Evolutionary conservation across 2,113 vertebrate genomes (phyloP).

Genomic region (Tylochromis polylepis): DNA sequence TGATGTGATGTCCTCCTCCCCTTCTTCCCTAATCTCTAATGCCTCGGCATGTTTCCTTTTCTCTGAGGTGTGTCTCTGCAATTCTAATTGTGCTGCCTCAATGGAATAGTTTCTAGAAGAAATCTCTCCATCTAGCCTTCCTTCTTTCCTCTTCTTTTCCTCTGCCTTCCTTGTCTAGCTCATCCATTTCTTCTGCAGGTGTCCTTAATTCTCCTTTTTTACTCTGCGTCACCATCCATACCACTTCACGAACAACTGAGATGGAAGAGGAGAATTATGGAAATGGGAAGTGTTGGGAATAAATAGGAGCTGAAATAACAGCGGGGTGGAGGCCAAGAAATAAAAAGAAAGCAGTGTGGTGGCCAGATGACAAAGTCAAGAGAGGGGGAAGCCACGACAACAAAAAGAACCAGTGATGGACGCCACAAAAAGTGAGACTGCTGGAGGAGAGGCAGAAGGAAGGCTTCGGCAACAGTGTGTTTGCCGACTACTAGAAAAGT

Average conservation of each 20-base stretch:
- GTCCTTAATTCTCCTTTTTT: constrained; percentile 39
- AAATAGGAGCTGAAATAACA: constrained; percentile 10
- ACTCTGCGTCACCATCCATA: background rate
- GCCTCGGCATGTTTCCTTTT: constrained; percentile 41
- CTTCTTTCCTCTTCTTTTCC: background rate
- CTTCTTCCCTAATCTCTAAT: constrained; percentile 43
- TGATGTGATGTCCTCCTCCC: constrained; percentile 40
- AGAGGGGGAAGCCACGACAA: background rate
- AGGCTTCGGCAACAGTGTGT: background rate
- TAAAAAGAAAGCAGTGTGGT: constrained; percentile 39
- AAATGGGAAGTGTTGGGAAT: constrained; percentile 23
- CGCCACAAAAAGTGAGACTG: background rate
- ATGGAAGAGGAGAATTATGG: constrained; percentile 13
- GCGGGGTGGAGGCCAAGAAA: constrained; percentile 23
- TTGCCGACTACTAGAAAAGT: background rate
- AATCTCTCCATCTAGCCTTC: constrained; percentile 3
- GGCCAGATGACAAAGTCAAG: constrained; percentile 11
- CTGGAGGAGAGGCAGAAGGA: background rate
- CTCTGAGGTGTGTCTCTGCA: constrained; percentile 48
- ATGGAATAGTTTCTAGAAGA: constrained; percentile 19
- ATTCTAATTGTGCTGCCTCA: constrained; percentile 50
- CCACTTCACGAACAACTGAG: constrained; percentile 1
- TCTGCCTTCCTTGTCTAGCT: background rate
- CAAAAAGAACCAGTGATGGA: background rate
- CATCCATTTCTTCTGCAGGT: constrained; percentile 29